Evolutionary conservation across 2,797 vertebrate genomes (phyloP).

Genomic region (Gymnothorax javanicus): DNA sequence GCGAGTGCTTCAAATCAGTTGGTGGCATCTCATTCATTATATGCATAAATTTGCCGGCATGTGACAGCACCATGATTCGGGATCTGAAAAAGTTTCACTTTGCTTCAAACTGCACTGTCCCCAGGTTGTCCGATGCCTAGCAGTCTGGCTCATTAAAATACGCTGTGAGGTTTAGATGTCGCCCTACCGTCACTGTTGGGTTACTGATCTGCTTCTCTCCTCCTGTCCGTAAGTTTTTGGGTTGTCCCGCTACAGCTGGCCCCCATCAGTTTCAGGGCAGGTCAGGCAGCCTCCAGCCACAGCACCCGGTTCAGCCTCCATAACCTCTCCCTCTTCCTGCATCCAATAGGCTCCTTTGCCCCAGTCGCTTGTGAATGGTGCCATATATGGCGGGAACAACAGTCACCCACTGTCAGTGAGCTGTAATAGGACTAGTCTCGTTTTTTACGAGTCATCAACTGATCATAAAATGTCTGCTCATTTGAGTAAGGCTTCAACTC

Average conservation of each 20-base stretch:
- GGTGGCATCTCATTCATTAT: too few relatives aligned
- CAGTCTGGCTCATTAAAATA: too few relatives aligned
- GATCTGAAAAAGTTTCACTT: too few relatives aligned
- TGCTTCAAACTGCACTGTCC: too few relatives aligned
- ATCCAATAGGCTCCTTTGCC: not conserved
- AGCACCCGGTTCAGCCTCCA: too few relatives aligned
- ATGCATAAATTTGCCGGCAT: too few relatives aligned
- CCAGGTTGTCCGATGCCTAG: too few relatives aligned
- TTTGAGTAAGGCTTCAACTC: not conserved
- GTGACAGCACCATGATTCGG: too few relatives aligned
- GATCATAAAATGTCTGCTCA: too few relatives aligned
- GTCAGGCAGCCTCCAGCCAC: not conserved
- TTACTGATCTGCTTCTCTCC: not conserved
- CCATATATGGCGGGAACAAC: not conserved
- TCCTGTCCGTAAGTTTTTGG: not conserved
- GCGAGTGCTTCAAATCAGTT: too few relatives aligned
- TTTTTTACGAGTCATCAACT: not conserved
- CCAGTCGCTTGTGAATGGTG: not conserved
- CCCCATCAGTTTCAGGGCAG: not conserved
- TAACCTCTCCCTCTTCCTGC: not conserved
- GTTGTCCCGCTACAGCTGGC: not conserved
- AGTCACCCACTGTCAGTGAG: too few relatives aligned
- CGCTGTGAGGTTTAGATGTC: not conserved
- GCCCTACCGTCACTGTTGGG: not conserved
- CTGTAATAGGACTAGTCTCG: too few relatives aligned